Percentiles rank a stretch among this genome's conserved stretches.
These are phyloP conservation scores for Porites rus DNA, from an alignment of 92 coral and sea anemone species.

Conservation along the genomic window DNA sequence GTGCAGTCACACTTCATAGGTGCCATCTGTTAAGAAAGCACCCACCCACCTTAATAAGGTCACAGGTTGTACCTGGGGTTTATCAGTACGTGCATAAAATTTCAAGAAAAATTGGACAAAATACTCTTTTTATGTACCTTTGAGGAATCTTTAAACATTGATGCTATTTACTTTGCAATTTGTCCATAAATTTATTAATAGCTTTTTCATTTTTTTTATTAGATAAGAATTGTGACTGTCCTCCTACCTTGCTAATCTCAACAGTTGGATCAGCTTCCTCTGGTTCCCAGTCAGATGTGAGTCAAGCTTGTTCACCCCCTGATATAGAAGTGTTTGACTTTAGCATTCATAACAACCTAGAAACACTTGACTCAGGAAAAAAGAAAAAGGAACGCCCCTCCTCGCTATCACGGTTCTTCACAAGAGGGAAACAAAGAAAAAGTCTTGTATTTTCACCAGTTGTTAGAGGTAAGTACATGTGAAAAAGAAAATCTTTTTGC, in stretches of 20 bases:
- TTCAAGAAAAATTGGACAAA: too few species aligned
- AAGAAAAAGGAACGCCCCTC: conserved; percentile 72
- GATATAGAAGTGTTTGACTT: conserved; percentile 84
- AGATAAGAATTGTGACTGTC: not conserved
- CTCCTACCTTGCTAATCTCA: not conserved
- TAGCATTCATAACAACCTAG: conserved; percentile 29
- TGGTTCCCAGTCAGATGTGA: conserved; percentile 31
- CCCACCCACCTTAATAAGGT: too few species aligned
- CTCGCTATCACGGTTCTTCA: conserved; percentile 80
- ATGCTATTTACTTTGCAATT: not conserved
- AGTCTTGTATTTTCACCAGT: conserved; percentile 45
- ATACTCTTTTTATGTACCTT: too few species aligned
- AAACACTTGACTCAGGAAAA: conserved; percentile 33
- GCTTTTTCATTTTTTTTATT: not conserved
- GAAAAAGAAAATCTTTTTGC: not conserved
- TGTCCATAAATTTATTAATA: not conserved
- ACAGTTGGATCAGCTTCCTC: conserved; percentile 12
- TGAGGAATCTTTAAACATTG: too few species aligned
- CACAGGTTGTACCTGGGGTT: too few species aligned
- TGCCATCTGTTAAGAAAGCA: too few species aligned
- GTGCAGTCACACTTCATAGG: too few species aligned
- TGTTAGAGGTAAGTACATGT: conserved; percentile 52
- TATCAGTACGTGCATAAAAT: too few species aligned
- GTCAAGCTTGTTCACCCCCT: conserved; percentile 40
- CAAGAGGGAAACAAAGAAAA: conserved; percentile 68